Conservation (phyloP, 30 jellyfish, hydroid and myxozoan species). For the Sanderia malayensis region DNA sequence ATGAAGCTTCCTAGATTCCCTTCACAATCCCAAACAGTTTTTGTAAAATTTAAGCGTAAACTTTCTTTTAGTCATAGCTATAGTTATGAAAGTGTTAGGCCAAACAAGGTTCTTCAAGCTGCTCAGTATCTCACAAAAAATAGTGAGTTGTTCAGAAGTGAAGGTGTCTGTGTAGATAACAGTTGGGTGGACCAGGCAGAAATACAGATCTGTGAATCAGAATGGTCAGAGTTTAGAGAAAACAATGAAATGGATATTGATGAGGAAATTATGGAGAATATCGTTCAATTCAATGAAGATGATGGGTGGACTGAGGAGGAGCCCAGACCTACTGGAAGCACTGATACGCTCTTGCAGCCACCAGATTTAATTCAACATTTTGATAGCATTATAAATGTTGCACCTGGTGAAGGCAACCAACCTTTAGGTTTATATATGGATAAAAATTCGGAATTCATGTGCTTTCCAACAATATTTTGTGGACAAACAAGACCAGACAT, state of each 20-base stretch:
- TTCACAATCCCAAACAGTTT: constrained; percentile 32
- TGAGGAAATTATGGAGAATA: too few species aligned
- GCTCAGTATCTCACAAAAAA: constrained; percentile 23
- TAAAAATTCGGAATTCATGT: constrained; percentile 25
- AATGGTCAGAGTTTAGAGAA: background rate
- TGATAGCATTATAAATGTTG: background rate
- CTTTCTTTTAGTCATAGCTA: background rate
- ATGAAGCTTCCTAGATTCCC: constrained; percentile 11
- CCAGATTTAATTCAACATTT: background rate
- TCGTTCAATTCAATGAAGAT: too few species aligned
- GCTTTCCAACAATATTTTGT: constrained; percentile 38
- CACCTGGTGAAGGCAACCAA: constrained; percentile 40
- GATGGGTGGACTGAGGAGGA: constrained; percentile 39
- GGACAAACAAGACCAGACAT: constrained; percentile 1
- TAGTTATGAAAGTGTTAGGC: constrained; percentile 9
- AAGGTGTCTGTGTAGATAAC: constrained; percentile 10
- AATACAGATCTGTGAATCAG: background rate
- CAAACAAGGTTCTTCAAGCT: constrained; percentile 20
- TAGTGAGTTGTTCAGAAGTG: constrained; percentile 5
- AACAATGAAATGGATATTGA: background rate
- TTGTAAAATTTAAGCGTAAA: constrained; percentile 11
- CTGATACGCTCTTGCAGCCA: constrained; percentile 23
- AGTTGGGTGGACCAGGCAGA: background rate
- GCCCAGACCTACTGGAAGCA: constrained; percentile 5
- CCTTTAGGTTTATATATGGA: constrained; percentile 28